These are phyloP conservation scores for Asarcornis scutulata DNA, from an alignment of 2,113 vertebrate genomes.

Conservation along the genomic window DNA sequence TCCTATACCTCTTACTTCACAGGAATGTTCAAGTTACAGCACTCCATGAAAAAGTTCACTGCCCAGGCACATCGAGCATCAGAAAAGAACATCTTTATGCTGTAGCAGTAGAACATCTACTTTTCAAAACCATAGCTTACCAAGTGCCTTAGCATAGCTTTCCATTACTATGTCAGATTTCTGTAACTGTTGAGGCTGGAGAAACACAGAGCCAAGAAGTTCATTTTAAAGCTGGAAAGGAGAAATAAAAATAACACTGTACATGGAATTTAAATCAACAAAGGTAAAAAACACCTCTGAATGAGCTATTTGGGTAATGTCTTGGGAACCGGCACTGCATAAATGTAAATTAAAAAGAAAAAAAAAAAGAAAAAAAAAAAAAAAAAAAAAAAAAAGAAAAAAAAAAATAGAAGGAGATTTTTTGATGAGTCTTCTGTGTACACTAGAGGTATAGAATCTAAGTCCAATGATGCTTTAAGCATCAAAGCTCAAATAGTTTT, in stretches of 20 bases:
- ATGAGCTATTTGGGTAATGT: background rate
- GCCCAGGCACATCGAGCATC: background rate
- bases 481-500: conserved; percentile 55
- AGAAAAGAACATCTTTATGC: background rate
- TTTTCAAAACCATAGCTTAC: background rate
- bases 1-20: background rate
- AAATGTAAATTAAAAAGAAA: conserved; percentile 14
- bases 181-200: background rate
- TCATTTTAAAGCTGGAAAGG: background rate
- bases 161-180: background rate
- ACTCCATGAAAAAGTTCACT: background rate
- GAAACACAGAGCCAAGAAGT: background rate
- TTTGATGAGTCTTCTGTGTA: conserved; percentile 19
- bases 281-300: background rate
- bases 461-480: background rate
- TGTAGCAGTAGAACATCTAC: background rate
- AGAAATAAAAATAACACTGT: background rate
- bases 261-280: background rate
- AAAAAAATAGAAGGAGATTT: conserved; percentile 10
- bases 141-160: background rate
- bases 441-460: background rate
- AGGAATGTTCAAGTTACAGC: background rate
- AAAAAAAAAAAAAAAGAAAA: background rate
- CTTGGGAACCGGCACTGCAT: background rate
- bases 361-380: background rate